Percentiles rank a stretch among this genome's conserved stretches.
Conservation (phyloP, 2,797 vertebrate species). For the Sebastes steindachneri region DNA sequence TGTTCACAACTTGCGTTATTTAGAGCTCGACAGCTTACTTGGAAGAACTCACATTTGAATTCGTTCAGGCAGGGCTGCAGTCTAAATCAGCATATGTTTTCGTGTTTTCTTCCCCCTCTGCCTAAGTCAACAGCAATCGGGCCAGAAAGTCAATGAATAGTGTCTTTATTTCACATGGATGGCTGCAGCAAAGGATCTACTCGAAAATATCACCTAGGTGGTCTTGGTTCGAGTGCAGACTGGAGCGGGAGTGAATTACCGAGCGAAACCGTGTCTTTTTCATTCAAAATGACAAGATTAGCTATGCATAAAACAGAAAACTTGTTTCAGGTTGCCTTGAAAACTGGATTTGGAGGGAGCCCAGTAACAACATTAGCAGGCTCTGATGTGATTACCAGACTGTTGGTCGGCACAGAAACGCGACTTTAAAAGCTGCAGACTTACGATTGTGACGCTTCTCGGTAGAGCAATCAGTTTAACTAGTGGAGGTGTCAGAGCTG, state of each 20-base stretch:
- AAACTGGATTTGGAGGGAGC: constrained; percentile 55
- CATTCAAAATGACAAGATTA: constrained; percentile 58
- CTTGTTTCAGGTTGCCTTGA: constrained; percentile 26
- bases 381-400: constrained; percentile 72
- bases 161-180: constrained; percentile 73
- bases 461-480: constrained; percentile 75
- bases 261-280: constrained; percentile 35
- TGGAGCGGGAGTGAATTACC: constrained; percentile 47
- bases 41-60: constrained; percentile 42
- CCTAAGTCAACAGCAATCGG: constrained; percentile 71
- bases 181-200: constrained; percentile 49
- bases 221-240: constrained; percentile 56
- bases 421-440: constrained; percentile 74
- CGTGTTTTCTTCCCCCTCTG: constrained; percentile 68
- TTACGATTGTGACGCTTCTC: constrained; percentile 63
- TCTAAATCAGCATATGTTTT: constrained; percentile 77
- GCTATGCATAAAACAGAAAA: constrained; percentile 47
- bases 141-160: constrained; percentile 75
- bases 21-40: constrained; percentile 7
- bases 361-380: constrained; percentile 63
- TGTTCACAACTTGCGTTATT: constrained; percentile 19
- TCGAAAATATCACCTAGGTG: constrained; percentile 70
- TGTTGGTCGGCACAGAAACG: constrained; percentile 55
- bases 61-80: constrained; percentile 16
- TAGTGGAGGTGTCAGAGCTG: constrained; percentile 57